phyloP scores from a whole-genome alignment of 2,888 invertebrate genomes.

The Mellilla xanthometata region DNA sequence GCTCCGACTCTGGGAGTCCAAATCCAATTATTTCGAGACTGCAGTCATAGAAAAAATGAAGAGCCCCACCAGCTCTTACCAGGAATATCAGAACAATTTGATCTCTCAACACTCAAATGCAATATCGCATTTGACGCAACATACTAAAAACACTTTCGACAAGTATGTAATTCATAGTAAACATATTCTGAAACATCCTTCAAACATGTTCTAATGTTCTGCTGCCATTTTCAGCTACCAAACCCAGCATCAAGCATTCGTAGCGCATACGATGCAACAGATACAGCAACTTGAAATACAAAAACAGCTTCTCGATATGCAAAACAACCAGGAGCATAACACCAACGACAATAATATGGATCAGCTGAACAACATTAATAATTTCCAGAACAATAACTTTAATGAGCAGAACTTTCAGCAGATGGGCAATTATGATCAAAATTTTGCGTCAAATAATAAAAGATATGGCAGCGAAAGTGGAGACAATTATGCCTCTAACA shows the following conservation, averaged over 20 bases:
- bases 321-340: conserved; percentile 59
- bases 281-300: conserved; percentile 93
- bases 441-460: conserved; percentile 54
- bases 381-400: conserved; percentile 61
- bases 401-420: conserved; percentile 61
- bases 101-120: conserved; percentile 91
- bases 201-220: background rate
- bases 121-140: conserved; percentile 88
- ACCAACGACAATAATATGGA: conserved; percentile 46
- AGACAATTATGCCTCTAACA: conserved; percentile 69
- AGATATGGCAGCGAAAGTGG: conserved; percentile 69
- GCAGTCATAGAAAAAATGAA: conserved; percentile 93
- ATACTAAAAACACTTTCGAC: conserved; percentile 92
- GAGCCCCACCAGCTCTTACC: conserved; percentile 93
- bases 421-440: conserved; percentile 58
- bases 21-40: conserved; percentile 93
- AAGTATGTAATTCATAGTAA: conserved; percentile 68
- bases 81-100: conserved; percentile 93
- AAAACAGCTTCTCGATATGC: conserved; percentile 85
- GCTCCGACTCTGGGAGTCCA: conserved; percentile 97
- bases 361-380: conserved; percentile 55
- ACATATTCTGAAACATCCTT: background rate
- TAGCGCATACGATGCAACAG: conserved; percentile 94
- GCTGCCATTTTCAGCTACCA: conserved; percentile 85
- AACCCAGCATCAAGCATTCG: conserved; percentile 97